Evolutionary conservation across 2,797 vertebrate genomes (phyloP).

Genomic region (Bradypodion pumilum): DNA sequence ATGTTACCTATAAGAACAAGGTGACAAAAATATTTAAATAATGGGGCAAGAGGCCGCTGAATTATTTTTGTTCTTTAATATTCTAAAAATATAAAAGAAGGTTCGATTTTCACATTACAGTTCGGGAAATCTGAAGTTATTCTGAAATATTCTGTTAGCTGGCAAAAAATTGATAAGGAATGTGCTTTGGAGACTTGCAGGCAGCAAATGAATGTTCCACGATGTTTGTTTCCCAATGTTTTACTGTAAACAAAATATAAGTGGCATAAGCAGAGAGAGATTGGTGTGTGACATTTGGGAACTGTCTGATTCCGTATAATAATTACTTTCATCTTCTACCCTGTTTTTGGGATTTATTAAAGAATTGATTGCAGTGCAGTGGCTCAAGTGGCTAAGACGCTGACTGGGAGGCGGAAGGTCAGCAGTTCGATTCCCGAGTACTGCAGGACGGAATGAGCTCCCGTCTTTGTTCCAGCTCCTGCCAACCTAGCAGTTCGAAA

Average conservation of each 20-base stretch:
- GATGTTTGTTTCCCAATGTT: not conserved
- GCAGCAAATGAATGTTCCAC: not conserved
- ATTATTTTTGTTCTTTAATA: not conserved
- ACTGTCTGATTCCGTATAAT: no score
- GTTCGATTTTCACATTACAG: conserved; percentile 8
- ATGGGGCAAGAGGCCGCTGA: conserved; percentile 14
- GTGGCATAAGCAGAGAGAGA: no score
- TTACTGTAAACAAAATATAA: not conserved
- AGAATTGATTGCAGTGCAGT: no score
- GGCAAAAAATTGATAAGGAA: conserved; percentile 8
- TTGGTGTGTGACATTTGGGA: no score
- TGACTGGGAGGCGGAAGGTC: no score
- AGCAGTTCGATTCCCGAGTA: no score
- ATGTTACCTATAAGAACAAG: not conserved
- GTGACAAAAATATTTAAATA: conserved; percentile 6
- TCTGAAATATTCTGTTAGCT: conserved; percentile 7
- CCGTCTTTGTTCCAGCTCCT: no score
- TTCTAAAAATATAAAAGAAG: conserved; percentile 4
- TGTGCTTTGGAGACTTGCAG: not conserved
- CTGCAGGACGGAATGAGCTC: no score
- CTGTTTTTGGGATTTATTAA: no score
- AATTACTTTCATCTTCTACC: no score
- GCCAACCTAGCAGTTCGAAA: no score
- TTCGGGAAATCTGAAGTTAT: conserved; percentile 18
- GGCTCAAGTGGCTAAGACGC: no score